phyloP scores from a whole-genome alignment of 92 coral and sea anemone genomes.

The Pocillopora grandis region DNA sequence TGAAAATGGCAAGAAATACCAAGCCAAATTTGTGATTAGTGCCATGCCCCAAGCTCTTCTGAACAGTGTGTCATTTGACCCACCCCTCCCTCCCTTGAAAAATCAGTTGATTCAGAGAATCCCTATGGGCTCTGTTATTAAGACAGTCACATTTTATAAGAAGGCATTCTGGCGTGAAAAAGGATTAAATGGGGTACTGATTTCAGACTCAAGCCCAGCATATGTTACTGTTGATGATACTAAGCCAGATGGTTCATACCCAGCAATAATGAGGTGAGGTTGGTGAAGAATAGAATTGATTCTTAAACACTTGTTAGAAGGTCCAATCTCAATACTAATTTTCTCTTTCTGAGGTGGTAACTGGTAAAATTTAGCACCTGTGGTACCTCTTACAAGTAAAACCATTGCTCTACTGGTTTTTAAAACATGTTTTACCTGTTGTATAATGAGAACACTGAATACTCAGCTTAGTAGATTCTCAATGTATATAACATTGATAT shows the following conservation, averaged over 20 bases:
- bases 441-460: no score
- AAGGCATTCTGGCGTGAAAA: conserved; percentile 88
- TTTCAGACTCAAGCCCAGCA: conserved; percentile 89
- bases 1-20: conserved; percentile 80
- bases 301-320: no score
- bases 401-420: no score
- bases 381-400: no score
- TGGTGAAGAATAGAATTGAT: no score
- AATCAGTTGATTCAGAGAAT: conserved; percentile 92
- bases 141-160: conserved; percentile 86
- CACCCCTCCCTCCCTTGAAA: conserved; percentile 93
- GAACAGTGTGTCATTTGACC: conserved; percentile 82
- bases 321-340: no score
- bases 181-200: conserved; percentile 76
- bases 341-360: no score
- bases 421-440: no score
- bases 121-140: conserved; percentile 98
- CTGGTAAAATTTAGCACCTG: no score
- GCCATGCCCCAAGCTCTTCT: conserved; percentile 98
- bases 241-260: conserved; percentile 95
- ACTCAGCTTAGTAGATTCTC: no score
- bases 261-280: conserved; percentile 97
- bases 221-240: conserved; percentile 93
- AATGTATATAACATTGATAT: no score
- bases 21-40: conserved; percentile 87